phyloP scores from a whole-genome alignment of 2,113 vertebrate genomes.

The Desmodus rotundus region DNA sequence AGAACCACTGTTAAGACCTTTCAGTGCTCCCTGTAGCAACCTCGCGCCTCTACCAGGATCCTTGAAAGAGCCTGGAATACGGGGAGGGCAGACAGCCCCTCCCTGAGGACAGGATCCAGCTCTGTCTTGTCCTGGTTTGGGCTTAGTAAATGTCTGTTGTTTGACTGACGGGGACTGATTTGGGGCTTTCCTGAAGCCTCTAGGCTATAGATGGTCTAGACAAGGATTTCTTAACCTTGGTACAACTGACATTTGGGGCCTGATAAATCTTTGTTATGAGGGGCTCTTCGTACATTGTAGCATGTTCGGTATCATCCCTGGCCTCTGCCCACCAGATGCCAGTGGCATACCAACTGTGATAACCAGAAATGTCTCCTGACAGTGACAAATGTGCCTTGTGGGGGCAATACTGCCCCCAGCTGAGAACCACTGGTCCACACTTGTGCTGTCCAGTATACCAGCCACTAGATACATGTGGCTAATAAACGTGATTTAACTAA shows the following conservation, averaged over 20 bases:
- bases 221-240: neutral
- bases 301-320: neutral
- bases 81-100: neutral
- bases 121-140: neutral
- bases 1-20: neutral
- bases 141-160: constrained; percentile 55
- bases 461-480: neutral
- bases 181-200: neutral
- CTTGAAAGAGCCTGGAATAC: neutral
- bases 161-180: neutral
- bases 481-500: neutral
- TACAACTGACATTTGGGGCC: neutral
- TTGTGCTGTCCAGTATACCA: neutral
- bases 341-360: neutral
- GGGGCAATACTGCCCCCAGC: neutral
- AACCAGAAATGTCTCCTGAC: constrained; percentile 22
- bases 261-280: neutral
- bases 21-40: neutral
- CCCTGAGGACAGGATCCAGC: neutral
- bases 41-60: neutral
- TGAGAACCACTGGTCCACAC: neutral
- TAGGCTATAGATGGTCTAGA: neutral
- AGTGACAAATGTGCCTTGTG: neutral
- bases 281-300: neutral
- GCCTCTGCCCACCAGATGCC: neutral